Conservation (phyloP, 2,888 invertebrate species). For the Odontothrips loti region DNA sequence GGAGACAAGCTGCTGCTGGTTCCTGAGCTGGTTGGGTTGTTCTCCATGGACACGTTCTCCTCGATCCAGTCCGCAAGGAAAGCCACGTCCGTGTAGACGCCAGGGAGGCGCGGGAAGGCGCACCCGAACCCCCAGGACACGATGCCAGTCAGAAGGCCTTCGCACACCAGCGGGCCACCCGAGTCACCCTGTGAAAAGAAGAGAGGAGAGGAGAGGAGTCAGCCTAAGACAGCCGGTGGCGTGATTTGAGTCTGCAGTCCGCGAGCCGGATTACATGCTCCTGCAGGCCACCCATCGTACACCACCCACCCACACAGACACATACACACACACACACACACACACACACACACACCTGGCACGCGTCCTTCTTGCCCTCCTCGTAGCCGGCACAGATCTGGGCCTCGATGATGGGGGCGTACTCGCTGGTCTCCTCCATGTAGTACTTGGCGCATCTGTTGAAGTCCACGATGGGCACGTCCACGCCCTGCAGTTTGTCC, state of each 20-base stretch:
- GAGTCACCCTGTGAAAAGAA: slow-evolving; percentile 32
- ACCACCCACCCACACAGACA: not conserved
- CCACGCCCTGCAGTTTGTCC: slow-evolving; percentile 30
- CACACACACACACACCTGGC: slow-evolving; percentile 11
- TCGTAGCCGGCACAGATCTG: slow-evolving; percentile 35
- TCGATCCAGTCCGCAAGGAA: slow-evolving; percentile 30
- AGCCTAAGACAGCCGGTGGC: not conserved
- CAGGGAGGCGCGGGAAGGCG: slow-evolving; percentile 32
- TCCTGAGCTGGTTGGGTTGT: not conserved
- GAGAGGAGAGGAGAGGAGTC: not conserved
- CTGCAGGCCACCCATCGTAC: no score
- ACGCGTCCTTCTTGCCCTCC: slow-evolving; percentile 34
- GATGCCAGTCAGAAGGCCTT: slow-evolving; percentile 32
- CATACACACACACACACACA: no score
- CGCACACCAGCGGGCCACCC: slow-evolving; percentile 34
- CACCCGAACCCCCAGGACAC: slow-evolving; percentile 35
- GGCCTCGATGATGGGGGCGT: slow-evolving; percentile 25
- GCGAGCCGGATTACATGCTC: no score
- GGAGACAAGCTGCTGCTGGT: not conserved
- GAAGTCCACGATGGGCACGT: slow-evolving; percentile 32
- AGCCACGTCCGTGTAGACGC: slow-evolving; percentile 35
- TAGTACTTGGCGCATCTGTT: slow-evolving; percentile 30
- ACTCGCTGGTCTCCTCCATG: not conserved
- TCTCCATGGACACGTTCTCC: not conserved
- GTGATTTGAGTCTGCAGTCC: no score